phyloP scores from a whole-genome alignment of 2,797 vertebrate genomes.

The Poeciliopsis turneri region DNA sequence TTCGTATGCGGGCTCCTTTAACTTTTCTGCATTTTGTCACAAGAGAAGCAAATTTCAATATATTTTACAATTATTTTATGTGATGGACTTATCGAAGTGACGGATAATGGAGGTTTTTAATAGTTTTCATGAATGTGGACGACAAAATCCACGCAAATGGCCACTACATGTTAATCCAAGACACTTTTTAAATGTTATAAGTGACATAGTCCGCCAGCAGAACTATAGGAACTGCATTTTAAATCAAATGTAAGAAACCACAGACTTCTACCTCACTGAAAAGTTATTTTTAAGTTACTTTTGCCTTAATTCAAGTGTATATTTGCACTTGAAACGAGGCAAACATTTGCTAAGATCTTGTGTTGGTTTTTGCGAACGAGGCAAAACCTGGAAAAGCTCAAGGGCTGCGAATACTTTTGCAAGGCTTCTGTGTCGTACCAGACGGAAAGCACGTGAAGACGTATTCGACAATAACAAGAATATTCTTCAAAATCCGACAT shows the following conservation, averaged over 20 bases:
- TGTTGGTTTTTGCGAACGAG: background rate
- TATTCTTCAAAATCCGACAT: slow-evolving; percentile 3
- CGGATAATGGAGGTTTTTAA: background rate
- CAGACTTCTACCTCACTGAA: too few species aligned
- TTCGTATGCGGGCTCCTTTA: background rate
- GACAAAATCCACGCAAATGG: background rate
- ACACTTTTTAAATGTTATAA: background rate
- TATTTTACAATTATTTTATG: background rate
- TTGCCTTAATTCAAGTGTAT: too few species aligned
- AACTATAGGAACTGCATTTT: too few species aligned
- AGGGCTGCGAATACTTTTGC: background rate
- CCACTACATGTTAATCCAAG: background rate
- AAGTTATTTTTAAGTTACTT: too few species aligned
- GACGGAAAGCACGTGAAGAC: background rate
- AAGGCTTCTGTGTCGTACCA: background rate
- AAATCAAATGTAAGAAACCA: too few species aligned
- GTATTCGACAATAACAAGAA: background rate
- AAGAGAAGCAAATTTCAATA: background rate
- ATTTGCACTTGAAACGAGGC: too few species aligned
- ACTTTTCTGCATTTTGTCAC: background rate
- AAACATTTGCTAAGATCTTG: too few species aligned
- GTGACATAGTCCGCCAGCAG: too few species aligned
- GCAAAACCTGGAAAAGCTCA: background rate
- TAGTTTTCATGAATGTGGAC: background rate
- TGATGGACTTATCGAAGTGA: background rate